phyloP scores from a whole-genome alignment of 2,888 invertebrate species.

The Petrolisthes manimaculis region DNA sequence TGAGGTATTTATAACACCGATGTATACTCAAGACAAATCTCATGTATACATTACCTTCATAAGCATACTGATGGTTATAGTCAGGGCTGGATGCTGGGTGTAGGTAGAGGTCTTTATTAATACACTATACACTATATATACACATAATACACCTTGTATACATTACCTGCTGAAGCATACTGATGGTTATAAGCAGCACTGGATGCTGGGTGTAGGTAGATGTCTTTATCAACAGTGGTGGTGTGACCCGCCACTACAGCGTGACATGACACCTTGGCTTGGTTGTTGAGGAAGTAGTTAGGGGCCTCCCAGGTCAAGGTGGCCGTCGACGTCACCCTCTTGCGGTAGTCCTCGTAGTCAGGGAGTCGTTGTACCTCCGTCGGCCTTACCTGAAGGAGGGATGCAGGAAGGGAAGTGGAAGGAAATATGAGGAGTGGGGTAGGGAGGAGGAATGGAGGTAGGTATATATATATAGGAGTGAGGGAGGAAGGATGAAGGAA shows the following conservation, averaged over 20 bases:
- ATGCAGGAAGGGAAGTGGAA: not conserved
- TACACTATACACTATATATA: too few relatives aligned
- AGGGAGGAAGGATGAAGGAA: not conserved
- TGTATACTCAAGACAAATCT: too few relatives aligned
- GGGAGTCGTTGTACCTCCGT: constrained; percentile 12
- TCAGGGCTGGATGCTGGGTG: constrained; percentile 51
- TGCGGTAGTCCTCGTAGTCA: constrained; percentile 52
- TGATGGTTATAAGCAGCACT: constrained; percentile 56
- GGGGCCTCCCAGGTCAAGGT: constrained; percentile 50
- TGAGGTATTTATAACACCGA: too few relatives aligned
- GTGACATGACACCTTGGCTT: constrained; percentile 38
- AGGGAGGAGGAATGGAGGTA: not conserved
- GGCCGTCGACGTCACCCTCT: constrained; percentile 48
- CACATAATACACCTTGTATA: not conserved
- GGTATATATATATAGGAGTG: not conserved
- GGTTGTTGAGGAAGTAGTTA: constrained; percentile 40
- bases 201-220: constrained; percentile 53
- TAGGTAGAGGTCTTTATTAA: constrained; percentile 41
- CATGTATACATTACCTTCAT: constrained; percentile 3
- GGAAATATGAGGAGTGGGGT: not conserved
- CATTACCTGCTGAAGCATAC: constrained; percentile 38
- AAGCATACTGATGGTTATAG: constrained; percentile 50
- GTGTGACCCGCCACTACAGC: constrained; percentile 49
- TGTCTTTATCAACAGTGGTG: constrained; percentile 26
- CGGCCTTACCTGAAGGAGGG: constrained; percentile 19